phyloP scores from a whole-genome alignment of 2,113 vertebrate genomes.

The Sprattus sprattus region DNA sequence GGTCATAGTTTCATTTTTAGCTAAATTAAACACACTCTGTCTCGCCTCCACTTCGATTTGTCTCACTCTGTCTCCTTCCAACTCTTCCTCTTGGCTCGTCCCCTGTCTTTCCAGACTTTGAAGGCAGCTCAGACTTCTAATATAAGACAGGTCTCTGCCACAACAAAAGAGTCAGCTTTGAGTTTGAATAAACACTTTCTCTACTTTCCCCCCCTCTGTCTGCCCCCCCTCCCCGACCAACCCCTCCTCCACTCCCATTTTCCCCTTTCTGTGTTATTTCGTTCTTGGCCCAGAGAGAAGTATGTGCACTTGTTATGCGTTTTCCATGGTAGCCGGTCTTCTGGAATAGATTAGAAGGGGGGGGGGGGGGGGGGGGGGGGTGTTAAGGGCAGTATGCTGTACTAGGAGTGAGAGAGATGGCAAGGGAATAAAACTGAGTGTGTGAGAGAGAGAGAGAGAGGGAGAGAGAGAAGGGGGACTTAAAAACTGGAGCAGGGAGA shows the following conservation, averaged over 20 bases:
- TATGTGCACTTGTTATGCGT: slow-evolving; percentile 57
- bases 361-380: slow-evolving; percentile 10
- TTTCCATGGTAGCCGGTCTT: slow-evolving; percentile 55
- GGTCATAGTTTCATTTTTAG: slow-evolving; percentile 1
- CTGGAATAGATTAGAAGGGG: slow-evolving; percentile 53
- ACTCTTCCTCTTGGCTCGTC: slow-evolving; percentile 49
- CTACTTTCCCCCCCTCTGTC: slow-evolving; percentile 35
- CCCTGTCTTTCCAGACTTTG: slow-evolving; percentile 52
- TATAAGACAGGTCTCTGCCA: slow-evolving; percentile 56
- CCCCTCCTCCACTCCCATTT: slow-evolving; percentile 37
- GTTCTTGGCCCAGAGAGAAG: slow-evolving; percentile 48
- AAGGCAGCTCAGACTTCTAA: slow-evolving; percentile 51
- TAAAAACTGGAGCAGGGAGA: slow-evolving; percentile 36
- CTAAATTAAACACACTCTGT: slow-evolving; percentile 4
- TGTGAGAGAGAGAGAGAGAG: background rate
- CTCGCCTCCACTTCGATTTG: background rate
- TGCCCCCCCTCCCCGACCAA: slow-evolving; percentile 30
- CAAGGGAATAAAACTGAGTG: slow-evolving; percentile 8
- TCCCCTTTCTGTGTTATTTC: slow-evolving; percentile 51
- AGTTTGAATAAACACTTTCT: slow-evolving; percentile 56
- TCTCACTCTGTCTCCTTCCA: slow-evolving; percentile 10
- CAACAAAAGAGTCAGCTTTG: slow-evolving; percentile 53
- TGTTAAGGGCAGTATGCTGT: background rate
- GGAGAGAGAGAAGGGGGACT: slow-evolving; percentile 14
- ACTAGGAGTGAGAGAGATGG: background rate